These are phyloP conservation scores for Ranitomeya variabilis DNA, from an alignment of 2,113 vertebrate genomes.

Conservation along the genomic window DNA sequence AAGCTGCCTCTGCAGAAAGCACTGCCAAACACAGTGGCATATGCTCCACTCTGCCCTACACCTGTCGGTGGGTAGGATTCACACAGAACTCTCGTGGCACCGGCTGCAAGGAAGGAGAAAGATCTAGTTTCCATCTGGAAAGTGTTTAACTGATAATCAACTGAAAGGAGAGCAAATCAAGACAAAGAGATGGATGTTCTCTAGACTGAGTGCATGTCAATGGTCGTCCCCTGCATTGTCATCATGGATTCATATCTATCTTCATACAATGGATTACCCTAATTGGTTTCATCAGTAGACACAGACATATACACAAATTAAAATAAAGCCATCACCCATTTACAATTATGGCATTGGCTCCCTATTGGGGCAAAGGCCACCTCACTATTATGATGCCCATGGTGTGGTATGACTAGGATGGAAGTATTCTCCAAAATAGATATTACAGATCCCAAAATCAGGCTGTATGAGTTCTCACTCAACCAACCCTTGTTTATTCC, in stretches of 20 bases:
- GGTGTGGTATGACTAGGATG: too few species aligned
- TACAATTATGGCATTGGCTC: too few species aligned
- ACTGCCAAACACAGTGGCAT: constrained; percentile 77
- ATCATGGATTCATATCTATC: neutral
- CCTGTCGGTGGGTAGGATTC: constrained; percentile 77
- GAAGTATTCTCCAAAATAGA: too few species aligned
- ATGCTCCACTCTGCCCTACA: constrained; percentile 81
- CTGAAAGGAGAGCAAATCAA: constrained; percentile 43
- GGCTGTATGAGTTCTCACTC: too few species aligned
- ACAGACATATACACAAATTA: neutral
- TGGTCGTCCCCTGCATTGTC: neutral
- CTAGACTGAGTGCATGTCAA: neutral
- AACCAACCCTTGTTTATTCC: too few species aligned
- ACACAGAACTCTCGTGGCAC: constrained; percentile 68
- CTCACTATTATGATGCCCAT: too few species aligned
- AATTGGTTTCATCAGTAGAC: neutral
- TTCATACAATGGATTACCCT: neutral
- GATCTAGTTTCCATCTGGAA: constrained; percentile 74
- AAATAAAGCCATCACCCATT: too few species aligned
- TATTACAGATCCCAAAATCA: too few species aligned
- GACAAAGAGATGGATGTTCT: constrained; percentile 41
- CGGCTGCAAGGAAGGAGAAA: constrained; percentile 63
- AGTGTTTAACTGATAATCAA: constrained; percentile 66
- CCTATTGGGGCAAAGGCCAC: too few species aligned
- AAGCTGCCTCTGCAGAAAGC: constrained; percentile 72